Conservation (phyloP, 1,140 invertebrate genomes). For the Pomacea maculata region DNA sequence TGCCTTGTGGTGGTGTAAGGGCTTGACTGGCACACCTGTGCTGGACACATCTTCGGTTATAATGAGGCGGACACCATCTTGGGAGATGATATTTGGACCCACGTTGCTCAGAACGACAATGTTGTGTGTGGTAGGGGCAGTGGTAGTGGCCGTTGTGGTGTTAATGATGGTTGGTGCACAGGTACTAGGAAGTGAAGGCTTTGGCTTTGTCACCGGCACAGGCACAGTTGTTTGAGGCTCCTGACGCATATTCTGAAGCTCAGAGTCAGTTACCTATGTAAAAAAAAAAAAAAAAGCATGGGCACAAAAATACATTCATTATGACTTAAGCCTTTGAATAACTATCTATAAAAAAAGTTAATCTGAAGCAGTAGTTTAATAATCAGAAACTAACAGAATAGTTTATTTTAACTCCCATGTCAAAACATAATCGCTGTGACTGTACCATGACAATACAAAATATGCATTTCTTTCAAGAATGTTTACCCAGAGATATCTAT, state of each 20-base stretch:
- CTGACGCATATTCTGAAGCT: constrained; percentile 59
- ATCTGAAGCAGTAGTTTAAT: too few species aligned
- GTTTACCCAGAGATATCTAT: too few species aligned
- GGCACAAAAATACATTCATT: constrained; percentile 1
- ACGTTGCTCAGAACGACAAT: constrained; percentile 32
- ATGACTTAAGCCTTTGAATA: not conserved
- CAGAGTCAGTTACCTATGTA: constrained; percentile 55
- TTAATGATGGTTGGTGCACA: constrained; percentile 13
- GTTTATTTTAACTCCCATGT: too few species aligned
- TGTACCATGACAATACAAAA: too few species aligned
- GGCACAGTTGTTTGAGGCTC: constrained; percentile 25
- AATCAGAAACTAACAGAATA: too few species aligned
- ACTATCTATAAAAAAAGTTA: not conserved
- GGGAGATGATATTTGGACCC: constrained; percentile 5
- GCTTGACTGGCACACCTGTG: not conserved
- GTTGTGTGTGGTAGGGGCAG: constrained; percentile 19
- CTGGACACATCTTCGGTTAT: constrained; percentile 4
- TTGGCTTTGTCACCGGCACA: constrained; percentile 1
- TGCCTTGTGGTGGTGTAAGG: constrained; percentile 14
- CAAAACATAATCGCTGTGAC: too few species aligned
- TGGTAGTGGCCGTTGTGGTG: constrained; percentile 13
- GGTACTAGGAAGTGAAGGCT: constrained; percentile 11
- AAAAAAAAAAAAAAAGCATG: constrained; percentile 7
- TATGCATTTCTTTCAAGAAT: too few species aligned
- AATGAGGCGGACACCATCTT: constrained; percentile 27